Conservation (phyloP, 64 coral and sea anemone species). For the Actinia tenebrosa region DNA sequence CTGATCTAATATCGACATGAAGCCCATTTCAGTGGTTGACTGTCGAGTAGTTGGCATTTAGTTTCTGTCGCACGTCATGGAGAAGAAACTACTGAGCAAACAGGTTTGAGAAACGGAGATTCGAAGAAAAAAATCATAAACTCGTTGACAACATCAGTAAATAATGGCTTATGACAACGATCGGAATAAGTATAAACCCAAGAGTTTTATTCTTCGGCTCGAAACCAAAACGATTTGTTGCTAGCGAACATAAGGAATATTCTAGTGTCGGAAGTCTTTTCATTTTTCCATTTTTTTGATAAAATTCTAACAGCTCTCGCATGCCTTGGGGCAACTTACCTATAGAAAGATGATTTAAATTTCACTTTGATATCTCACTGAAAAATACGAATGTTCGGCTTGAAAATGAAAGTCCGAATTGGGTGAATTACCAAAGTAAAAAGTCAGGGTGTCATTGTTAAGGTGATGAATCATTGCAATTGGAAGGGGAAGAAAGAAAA, state of each 20-base stretch:
- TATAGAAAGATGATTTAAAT: background rate
- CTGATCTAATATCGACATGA: background rate
- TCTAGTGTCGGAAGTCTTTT: background rate
- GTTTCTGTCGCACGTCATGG: background rate
- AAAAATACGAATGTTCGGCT: background rate
- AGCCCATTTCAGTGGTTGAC: no score
- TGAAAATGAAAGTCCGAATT: background rate
- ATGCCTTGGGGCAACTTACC: background rate
- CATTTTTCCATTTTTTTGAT: background rate
- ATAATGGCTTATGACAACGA: conserved; percentile 2
- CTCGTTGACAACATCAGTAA: conserved; percentile 1
- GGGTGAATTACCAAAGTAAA: background rate
- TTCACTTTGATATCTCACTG: background rate
- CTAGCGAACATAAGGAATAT: background rate
- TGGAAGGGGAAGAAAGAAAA: background rate
- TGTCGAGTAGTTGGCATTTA: background rate
- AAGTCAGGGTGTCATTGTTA: background rate
- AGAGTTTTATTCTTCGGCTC: background rate
- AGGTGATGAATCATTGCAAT: no score
- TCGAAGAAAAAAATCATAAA: background rate
- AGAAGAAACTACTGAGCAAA: background rate
- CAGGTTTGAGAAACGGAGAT: background rate
- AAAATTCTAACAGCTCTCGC: background rate
- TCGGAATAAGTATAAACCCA: background rate
- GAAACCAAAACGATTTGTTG: background rate